These are phyloP conservation scores for Coilia nasus DNA, from an alignment of 2,797 vertebrate species.

Conservation along the genomic window DNA sequence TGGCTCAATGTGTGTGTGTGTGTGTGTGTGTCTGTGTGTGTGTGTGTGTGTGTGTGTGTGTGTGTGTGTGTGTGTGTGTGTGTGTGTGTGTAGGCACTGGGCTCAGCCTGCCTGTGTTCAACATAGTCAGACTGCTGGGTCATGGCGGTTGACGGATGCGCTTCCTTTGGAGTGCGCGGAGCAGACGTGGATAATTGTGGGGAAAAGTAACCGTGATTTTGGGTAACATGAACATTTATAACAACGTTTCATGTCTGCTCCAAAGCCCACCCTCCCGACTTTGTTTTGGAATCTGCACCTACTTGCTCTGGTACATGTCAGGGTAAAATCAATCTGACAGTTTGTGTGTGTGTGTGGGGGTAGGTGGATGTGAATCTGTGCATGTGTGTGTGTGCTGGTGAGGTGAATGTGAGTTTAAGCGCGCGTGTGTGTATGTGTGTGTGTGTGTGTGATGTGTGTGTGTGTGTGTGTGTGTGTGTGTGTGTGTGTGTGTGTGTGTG, in stretches of 20 bases:
- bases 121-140: not conserved
- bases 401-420: no score
- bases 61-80: no score
- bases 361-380: not conserved
- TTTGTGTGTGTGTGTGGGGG: slow-evolving; percentile 8
- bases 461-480: not conserved
- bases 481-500: slow-evolving; percentile 28
- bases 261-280: slow-evolving; percentile 9
- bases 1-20: no score
- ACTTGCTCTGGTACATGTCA: not conserved
- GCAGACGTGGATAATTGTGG: slow-evolving; percentile 14
- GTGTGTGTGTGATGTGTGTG: not conserved
- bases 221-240: slow-evolving; percentile 12
- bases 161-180: not conserved
- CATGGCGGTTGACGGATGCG: slow-evolving; percentile 5
- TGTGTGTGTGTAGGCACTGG: not conserved
- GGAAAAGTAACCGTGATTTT: slow-evolving; percentile 17
- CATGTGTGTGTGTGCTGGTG: not conserved
- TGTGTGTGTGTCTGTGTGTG: no score
- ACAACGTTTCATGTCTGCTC: not conserved
- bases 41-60: no score
- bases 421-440: no score
- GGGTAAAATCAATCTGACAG: slow-evolving; percentile 19
- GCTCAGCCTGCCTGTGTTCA: not conserved
- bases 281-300: not conserved